Conservation (phyloP, 2,113 vertebrate genomes). For the Zeus faber region DNA sequence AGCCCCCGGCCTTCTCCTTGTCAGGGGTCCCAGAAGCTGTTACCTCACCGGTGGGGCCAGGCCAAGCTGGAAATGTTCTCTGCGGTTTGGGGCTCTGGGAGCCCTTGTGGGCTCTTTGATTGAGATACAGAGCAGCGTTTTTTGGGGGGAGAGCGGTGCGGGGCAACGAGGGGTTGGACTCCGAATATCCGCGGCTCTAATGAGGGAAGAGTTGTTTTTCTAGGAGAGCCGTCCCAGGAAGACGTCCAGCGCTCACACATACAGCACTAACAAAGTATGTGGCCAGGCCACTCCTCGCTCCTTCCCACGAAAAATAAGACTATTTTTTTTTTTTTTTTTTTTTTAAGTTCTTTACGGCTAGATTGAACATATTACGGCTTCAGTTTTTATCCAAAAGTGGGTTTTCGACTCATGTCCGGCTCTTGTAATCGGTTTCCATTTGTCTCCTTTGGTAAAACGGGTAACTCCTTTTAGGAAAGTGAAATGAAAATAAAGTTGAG, state of each 20-base stretch:
- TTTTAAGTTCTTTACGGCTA: constrained; percentile 34
- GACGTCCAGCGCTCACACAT: constrained; percentile 12
- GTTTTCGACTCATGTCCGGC: not conserved
- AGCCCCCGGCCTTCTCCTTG: constrained; percentile 42
- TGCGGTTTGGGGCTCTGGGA: constrained; percentile 60
- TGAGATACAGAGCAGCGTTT: constrained; percentile 54
- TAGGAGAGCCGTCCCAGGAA: constrained; percentile 14
- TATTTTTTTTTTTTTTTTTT: not conserved
- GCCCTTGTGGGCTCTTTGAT: constrained; percentile 68
- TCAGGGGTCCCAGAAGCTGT: constrained; percentile 61
- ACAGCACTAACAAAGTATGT: constrained; percentile 21
- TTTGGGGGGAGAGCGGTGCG: constrained; percentile 53
- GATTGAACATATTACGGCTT: too few relatives aligned
- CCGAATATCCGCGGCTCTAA: constrained; percentile 32
- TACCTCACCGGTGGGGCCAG: constrained; percentile 61
- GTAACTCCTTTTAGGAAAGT: constrained; percentile 11
- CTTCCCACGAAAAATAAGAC: constrained; percentile 13
- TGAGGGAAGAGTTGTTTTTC: constrained; percentile 29
- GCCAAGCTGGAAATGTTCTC: constrained; percentile 77
- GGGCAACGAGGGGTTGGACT: constrained; percentile 24
- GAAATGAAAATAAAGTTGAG: too few relatives aligned
- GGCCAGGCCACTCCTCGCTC: too few relatives aligned
- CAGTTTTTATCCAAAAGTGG: too few relatives aligned
- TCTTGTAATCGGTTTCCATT: constrained; percentile 3
- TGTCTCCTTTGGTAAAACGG: too few relatives aligned